Evolutionary conservation across 2,113 vertebrate species (phyloP), one percentile per base, ranked within the genome.

Genomic region (Corynorhinus townsendii): DNA sequence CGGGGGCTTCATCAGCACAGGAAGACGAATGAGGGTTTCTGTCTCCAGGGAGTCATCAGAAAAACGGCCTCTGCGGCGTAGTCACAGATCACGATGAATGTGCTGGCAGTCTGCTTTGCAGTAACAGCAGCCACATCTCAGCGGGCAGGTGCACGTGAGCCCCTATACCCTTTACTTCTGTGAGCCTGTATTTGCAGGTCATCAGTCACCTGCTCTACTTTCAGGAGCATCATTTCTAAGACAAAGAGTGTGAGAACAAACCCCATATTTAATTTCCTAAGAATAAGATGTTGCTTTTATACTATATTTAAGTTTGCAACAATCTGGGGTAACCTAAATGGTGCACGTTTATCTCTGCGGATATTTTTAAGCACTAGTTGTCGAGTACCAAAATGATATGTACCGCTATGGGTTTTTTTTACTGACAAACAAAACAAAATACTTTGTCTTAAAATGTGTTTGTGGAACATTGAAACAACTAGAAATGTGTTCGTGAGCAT

Each of bases 31-130:
- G 83, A 76, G 15, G 40, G 80, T 87, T 68, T 33, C 24, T 15
- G 16, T 81, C 86, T 90, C 86, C 81, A 86, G 52, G 43, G 52
- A 94, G 43, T 33, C 9, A 59, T 80, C 92, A 80, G 59, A 82
- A 90, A 96, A 89, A 73, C n/a, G 22, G 17, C 90, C 66, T 82
- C 3, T 45, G 45, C 4, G 17, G 40, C 12, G 35, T 47, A 82
- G 28, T 95, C 64, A 82, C 86, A 86, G 91, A 91, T 90, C 81
- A 72, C 81, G 72, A 90, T 59, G 54, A 86, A 93, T 94, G 47
- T 77, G 16, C 52, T 79, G 24, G 47, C 75, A 86, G 66, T 72
- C 85, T 43, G 59, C 30, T 92, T 35, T 81, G 77, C 14, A 40
- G 17, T 54, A n/a, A 38, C 40, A 92, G 77, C 40, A 66, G 82